These are phyloP conservation scores for Accipiter virgatus DNA, from an alignment of 2,113 vertebrate genomes.

Conservation along the genomic window DNA sequence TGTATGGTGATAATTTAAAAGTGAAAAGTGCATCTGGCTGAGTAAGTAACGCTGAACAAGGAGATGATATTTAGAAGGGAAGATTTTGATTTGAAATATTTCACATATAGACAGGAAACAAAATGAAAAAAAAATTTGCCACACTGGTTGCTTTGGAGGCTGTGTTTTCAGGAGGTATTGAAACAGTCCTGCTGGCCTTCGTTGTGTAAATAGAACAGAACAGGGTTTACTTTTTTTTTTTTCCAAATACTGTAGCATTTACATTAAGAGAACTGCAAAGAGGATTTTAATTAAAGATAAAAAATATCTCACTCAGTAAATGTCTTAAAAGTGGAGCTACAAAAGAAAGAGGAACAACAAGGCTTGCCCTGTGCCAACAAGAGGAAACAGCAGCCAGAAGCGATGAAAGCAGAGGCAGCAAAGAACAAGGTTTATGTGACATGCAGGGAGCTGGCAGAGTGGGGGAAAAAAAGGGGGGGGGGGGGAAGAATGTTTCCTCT, in stretches of 20 bases:
- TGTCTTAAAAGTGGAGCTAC: not conserved
- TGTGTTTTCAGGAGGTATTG: not conserved
- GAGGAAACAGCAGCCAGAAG: not conserved
- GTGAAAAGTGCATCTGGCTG: not conserved
- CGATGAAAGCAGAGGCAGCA: not conserved
- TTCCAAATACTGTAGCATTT: not conserved
- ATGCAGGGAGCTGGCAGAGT: not conserved
- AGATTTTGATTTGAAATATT: not conserved
- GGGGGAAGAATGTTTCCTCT: not conserved
- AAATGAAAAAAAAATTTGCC: not conserved
- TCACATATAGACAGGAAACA: not conserved
- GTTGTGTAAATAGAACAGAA: not conserved
- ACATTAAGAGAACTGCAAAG: not conserved
- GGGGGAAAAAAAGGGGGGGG: no score
- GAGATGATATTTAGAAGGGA: not conserved
- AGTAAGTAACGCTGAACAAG: not conserved
- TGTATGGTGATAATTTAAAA: not conserved
- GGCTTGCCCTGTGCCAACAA: not conserved
- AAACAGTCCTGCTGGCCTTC: not conserved
- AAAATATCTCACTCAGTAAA: not conserved
- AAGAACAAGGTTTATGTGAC: not conserved
- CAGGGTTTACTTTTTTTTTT: not conserved
- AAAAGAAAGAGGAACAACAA: not conserved
- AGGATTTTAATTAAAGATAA: not conserved
- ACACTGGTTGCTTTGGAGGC: not conserved